phyloP scores from a whole-genome alignment of 2,888 invertebrate species.

The Melipona bicolor region DNA sequence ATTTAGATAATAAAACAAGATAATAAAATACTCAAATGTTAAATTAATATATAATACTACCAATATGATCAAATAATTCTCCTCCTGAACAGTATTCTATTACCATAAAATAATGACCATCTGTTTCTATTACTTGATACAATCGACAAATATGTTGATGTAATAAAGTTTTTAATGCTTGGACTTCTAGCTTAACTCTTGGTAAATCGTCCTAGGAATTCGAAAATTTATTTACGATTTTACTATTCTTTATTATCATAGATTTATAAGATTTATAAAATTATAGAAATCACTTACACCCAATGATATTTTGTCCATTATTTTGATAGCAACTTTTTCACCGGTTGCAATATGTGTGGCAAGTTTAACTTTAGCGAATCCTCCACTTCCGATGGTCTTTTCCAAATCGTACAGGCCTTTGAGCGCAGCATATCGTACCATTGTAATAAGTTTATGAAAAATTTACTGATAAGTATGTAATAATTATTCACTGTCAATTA shows the following conservation, averaged over 20 bases:
- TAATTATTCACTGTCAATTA: slow-evolving; percentile 34
- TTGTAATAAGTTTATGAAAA: slow-evolving; percentile 68
- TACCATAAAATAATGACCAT: slow-evolving; percentile 90
- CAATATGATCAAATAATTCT: slow-evolving; percentile 93
- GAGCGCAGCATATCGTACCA: slow-evolving; percentile 85
- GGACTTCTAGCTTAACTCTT: slow-evolving; percentile 89
- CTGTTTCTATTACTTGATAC: slow-evolving; percentile 92
- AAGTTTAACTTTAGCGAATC: slow-evolving; percentile 93
- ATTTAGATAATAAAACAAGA: too few species aligned
- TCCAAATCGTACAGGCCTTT: slow-evolving; percentile 88
- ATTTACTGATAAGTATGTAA: slow-evolving; percentile 16
- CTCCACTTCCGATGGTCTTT: slow-evolving; percentile 90
- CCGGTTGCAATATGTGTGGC: slow-evolving; percentile 92
- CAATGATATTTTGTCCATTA: slow-evolving; percentile 90
- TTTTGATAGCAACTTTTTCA: slow-evolving; percentile 93
- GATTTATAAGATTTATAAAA: slow-evolving; percentile 8
- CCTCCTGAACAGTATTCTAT: slow-evolving; percentile 94
- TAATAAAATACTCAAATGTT: background rate
- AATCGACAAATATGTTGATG: slow-evolving; percentile 92
- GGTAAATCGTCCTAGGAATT: slow-evolving; percentile 88
- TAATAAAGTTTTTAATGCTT: slow-evolving; percentile 89
- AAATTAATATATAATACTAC: slow-evolving; percentile 71
- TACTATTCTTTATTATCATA: background rate
- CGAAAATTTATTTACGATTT: background rate
- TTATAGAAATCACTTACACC: slow-evolving; percentile 85